Conservation (phyloP, 2,113 vertebrate species). For the Esox niger region DNA sequence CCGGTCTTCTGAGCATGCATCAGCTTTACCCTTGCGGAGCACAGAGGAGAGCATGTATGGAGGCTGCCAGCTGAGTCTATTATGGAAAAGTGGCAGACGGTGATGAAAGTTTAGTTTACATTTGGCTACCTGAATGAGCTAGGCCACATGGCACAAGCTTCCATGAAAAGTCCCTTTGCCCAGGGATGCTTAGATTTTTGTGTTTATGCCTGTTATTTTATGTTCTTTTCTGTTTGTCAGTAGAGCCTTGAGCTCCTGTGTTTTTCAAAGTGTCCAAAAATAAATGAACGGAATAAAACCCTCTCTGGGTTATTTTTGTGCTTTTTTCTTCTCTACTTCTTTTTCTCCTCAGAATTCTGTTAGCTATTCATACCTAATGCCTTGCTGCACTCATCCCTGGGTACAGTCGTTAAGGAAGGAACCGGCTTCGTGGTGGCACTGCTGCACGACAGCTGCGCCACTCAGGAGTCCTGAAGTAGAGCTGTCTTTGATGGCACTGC, state of each 20-base stretch:
- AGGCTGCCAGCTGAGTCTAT: neutral
- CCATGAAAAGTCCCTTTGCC: conserved; percentile 2
- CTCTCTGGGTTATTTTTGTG: too few species aligned
- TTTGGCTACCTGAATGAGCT: neutral
- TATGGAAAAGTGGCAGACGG: neutral
- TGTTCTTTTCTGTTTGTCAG: neutral
- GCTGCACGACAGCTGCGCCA: too few species aligned
- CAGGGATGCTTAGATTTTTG: neutral
- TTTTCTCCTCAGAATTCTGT: too few species aligned
- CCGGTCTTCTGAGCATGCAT: neutral
- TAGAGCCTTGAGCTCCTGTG: neutral
- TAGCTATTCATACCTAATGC: too few species aligned
- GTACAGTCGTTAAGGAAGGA: too few species aligned
- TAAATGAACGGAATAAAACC: too few species aligned
- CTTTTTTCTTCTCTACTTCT: too few species aligned
- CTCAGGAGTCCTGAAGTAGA: neutral
- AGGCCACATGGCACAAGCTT: neutral
- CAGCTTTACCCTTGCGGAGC: neutral
- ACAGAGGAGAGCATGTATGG: neutral
- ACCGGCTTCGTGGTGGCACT: too few species aligned
- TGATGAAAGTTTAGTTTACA: neutral
- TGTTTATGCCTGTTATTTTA: neutral
- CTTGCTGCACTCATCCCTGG: too few species aligned
- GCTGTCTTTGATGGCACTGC: too few species aligned
- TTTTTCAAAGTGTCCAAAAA: neutral